phyloP scores from a whole-genome alignment of 2,797 vertebrate genomes.

The Cercopithecus neglectus region DNA sequence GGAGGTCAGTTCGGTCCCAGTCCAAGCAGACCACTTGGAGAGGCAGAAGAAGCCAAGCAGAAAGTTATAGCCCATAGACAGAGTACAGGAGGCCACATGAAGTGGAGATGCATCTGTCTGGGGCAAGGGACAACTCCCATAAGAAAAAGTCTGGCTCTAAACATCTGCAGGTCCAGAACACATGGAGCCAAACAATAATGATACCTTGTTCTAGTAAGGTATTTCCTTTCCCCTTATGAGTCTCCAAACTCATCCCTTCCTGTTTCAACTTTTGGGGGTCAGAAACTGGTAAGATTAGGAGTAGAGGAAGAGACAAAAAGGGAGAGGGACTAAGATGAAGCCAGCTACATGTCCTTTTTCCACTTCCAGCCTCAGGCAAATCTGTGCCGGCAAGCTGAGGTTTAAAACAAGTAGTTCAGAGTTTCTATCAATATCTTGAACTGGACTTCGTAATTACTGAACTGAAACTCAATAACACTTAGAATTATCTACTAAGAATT shows the following conservation, averaged over 20 bases:
- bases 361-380: not conserved
- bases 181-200: not conserved
- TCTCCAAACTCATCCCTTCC: not conserved
- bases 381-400: not conserved
- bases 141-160: not conserved
- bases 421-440: not conserved
- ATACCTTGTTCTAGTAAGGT: not conserved
- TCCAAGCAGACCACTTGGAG: not conserved
- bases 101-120: not conserved
- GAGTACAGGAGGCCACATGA: not conserved
- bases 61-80: not conserved
- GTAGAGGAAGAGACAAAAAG: not conserved
- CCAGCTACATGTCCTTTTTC: not conserved
- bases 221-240: not conserved
- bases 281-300: not conserved
- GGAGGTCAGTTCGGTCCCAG: not conserved
- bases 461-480: not conserved
- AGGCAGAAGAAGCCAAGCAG: not conserved
- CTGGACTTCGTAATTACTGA: not conserved
- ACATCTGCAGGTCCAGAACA: not conserved
- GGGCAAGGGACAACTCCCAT: not conserved
- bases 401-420: not conserved
- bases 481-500: not conserved
- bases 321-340: not conserved
- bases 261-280: not conserved